Base-by-base conservation (phyloP, 2,113 vertebrate species). In the Solenodon paradoxus region DNA sequence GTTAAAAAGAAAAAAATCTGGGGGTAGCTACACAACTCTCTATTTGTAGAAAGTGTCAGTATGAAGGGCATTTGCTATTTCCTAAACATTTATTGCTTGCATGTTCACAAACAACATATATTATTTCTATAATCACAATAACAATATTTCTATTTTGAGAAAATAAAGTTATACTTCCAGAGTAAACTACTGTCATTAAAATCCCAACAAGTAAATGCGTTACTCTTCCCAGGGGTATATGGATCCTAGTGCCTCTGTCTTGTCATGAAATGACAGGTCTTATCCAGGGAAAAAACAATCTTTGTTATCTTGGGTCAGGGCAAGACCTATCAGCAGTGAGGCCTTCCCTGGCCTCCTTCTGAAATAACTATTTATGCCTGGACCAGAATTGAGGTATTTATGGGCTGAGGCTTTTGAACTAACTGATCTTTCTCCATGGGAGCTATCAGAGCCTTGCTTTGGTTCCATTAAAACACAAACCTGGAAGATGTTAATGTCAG, bases 351-450 rank as follows among this genome's bases (percentile, higher is more conserved):
- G n/a, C n/a, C n/a, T 51, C 55, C 66, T 94, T 83, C 61, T 88
- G 51, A 88, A 69, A n/a, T 92, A 84, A 40, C 47, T 86, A 42
- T 84, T 68, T 91, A 40, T 84, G 8, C 45, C 51, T 91, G 53
- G 19, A 16, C 26, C 79, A 93, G 28, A 83, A 63, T 11, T 78
- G 55, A 68, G 45, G 47, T 79, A 12, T 92, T 82, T 84, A 53
- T n/a, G 24, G 32, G 40, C 89, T 92, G 86, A 85, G n/a, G 77
- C 55, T 72, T 90, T 80, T 81, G 13, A 96, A 91, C 28, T 84
- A 84, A 88, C 20, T 64, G 20, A 30, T 92, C 57, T 78, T 1
- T 75, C 16, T 66, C 42, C 68, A 51, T 93, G 42, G 61, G 49
- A 51, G 28, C 17, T 72, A 66, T 93, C 61, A 40, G 7, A 64